These are phyloP conservation scores for Morone saxatilis DNA, from an alignment of 2,113 vertebrate genomes.

Conservation along the genomic window DNA sequence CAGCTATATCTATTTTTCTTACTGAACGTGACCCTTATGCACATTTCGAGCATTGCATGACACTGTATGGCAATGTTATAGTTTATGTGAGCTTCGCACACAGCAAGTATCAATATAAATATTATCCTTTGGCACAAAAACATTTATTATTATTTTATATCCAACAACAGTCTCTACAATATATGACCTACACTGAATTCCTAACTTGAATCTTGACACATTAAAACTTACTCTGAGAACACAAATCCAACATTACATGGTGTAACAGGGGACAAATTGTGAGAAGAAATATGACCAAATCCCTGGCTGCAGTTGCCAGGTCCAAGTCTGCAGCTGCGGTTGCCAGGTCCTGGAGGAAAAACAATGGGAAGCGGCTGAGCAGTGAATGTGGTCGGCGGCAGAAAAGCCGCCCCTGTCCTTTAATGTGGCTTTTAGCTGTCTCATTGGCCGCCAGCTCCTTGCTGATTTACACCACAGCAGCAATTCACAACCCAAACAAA, in stretches of 20 bases:
- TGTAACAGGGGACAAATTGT: slow-evolving; percentile 52
- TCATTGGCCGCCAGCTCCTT: slow-evolving; percentile 63
- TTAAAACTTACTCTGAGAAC: slow-evolving; percentile 21
- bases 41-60: neutral
- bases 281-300: slow-evolving; percentile 53
- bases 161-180: neutral
- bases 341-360: slow-evolving; percentile 61
- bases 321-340: slow-evolving; percentile 46
- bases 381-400: slow-evolving; percentile 57
- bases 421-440: slow-evolving; percentile 75
- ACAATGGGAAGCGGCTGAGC: slow-evolving; percentile 69
- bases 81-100: slow-evolving; percentile 8
- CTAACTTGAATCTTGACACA: slow-evolving; percentile 19
- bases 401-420: slow-evolving; percentile 52
- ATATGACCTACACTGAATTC: neutral
- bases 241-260: slow-evolving; percentile 40
- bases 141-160: slow-evolving; percentile 3
- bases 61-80: slow-evolving; percentile 19
- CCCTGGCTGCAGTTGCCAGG: slow-evolving; percentile 9
- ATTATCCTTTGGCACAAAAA: slow-evolving; percentile 19
- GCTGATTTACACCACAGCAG: slow-evolving; percentile 76
- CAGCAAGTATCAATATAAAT: slow-evolving; percentile 25
- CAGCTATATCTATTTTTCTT: slow-evolving; percentile 36
- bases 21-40: slow-evolving; percentile 38
- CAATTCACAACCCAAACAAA: slow-evolving; percentile 68